phyloP scores from a whole-genome alignment of 2,113 vertebrate genomes.

The Spermophilus dauricus region DNA sequence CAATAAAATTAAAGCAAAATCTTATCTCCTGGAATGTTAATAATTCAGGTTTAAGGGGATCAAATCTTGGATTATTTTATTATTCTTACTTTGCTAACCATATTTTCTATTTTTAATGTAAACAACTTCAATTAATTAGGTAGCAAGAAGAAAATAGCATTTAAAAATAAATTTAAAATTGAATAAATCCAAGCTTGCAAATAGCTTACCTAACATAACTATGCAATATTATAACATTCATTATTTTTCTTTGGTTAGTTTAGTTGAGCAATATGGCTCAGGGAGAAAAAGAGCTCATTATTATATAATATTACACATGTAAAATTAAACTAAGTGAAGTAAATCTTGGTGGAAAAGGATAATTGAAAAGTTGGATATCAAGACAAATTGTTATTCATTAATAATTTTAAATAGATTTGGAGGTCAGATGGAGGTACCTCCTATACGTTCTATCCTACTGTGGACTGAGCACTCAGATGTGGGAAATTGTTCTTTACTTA shows the following conservation, averaged over 20 bases:
- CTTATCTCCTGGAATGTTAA: not conserved
- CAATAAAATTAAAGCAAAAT: constrained; percentile 13
- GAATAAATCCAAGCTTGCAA: not conserved
- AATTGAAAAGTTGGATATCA: not conserved
- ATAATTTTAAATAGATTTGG: not conserved
- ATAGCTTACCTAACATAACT: not conserved
- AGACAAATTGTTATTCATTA: not conserved
- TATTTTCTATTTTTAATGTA: not conserved
- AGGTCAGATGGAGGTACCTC: not conserved
- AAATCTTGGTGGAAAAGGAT: not conserved
- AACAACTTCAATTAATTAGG: not conserved
- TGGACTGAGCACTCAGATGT: not conserved
- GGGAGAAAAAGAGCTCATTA: not conserved
- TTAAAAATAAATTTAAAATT: not conserved
- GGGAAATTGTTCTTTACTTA: not conserved
- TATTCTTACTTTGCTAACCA: not conserved
- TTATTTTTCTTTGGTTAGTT: not conserved
- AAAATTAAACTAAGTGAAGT: not conserved
- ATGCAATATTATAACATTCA: not conserved
- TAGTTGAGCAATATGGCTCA: not conserved
- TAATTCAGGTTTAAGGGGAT: not conserved
- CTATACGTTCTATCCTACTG: not conserved
- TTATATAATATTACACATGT: not conserved
- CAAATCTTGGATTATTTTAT: not conserved
- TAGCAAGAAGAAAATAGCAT: not conserved